Conservation (phyloP, 1,140 invertebrate species). For the Sarcophaga peregrina region DNA sequence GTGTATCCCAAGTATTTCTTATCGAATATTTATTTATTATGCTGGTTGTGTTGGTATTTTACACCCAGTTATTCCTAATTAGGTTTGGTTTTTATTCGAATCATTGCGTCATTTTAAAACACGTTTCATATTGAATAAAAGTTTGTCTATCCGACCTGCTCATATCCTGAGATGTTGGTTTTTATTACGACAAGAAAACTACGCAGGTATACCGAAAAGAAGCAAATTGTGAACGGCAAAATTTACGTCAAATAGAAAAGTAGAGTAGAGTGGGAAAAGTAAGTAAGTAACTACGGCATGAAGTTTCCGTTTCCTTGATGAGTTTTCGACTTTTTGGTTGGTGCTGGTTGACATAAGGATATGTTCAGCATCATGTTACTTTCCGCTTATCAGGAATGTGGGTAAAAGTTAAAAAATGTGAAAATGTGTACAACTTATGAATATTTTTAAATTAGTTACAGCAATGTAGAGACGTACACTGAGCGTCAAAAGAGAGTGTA, state of each 20-base stretch:
- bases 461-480: no score
- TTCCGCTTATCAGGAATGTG: background rate
- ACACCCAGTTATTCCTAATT: no score
- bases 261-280: background rate
- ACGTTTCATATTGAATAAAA: conserved; percentile 14
- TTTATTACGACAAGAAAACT: background rate
- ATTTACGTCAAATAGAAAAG: background rate
- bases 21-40: no score
- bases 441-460: no score
- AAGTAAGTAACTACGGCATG: background rate
- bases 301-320: conserved; percentile 18
- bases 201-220: background rate
- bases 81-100: no score
- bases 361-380: background rate
- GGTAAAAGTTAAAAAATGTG: background rate
- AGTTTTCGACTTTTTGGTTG: conserved; percentile 22
- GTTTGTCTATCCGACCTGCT: background rate
- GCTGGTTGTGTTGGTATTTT: no score
- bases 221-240: no score
- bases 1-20: no score
- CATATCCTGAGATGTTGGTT: background rate
- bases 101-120: background rate
- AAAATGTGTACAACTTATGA: no score
- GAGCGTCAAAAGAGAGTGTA: no score
- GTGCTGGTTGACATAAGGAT: background rate